Percentiles rank a stretch among this genome's conserved stretches.
These are phyloP conservation scores for Ondatra zibethicus DNA, from an alignment of 2,113 vertebrate genomes.

Conservation along the genomic window DNA sequence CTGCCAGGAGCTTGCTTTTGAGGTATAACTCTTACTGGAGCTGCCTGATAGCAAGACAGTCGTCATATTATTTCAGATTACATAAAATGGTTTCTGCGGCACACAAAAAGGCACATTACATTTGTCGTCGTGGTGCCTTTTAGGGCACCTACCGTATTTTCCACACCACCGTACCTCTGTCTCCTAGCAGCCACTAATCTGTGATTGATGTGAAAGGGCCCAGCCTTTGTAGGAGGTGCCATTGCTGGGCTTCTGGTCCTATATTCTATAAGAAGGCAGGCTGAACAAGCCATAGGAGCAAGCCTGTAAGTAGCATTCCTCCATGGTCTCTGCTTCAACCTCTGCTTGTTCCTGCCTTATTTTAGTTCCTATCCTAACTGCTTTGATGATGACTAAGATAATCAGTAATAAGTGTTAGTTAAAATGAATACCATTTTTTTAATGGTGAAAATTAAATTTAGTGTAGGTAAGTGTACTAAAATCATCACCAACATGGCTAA, in stretches of 20 bases:
- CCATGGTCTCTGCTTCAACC: background rate
- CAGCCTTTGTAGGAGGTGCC: too few species aligned
- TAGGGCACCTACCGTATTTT: background rate
- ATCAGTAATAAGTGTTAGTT: background rate
- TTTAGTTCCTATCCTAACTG: background rate
- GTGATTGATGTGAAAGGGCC: too few species aligned
- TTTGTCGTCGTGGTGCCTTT: background rate
- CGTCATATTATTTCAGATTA: background rate
- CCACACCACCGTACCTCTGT: too few species aligned
- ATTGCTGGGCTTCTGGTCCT: too few species aligned
- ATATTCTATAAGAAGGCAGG: background rate
- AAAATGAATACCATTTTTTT: background rate
- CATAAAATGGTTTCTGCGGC: background rate
- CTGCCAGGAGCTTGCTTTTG: background rate
- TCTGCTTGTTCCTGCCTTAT: background rate
- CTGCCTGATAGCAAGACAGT: background rate
- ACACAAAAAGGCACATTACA: background rate
- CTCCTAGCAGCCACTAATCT: background rate
- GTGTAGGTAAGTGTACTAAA: background rate
- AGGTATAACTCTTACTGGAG: background rate
- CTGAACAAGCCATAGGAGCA: background rate
- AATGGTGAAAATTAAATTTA: background rate
- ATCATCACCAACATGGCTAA: background rate
- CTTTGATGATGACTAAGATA: background rate
- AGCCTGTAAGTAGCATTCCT: background rate